Evolutionary conservation across 2,113 vertebrate genomes (phyloP), one percentile per base, ranked within the genome.

Genomic region (Scatophagus argus): DNA sequence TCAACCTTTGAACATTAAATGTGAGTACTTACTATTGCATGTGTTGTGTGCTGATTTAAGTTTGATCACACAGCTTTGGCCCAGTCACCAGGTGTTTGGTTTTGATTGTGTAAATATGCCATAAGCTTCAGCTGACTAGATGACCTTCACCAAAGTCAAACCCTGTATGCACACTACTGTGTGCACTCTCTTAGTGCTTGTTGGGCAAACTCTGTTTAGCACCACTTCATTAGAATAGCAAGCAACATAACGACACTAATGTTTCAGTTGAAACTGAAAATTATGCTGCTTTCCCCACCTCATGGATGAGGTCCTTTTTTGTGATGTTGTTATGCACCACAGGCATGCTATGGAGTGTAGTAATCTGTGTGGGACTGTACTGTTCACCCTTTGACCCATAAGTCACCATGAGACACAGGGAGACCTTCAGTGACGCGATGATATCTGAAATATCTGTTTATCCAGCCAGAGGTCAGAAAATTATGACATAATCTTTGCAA

Each of bases 131-230:
- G 73, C 75, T 41, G 71, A 68, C 58, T 58, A 14, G 47, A 71
- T 89, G 90, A 90, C 91, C 90, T 85, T 90, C 84, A 84, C 77
- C 82, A 83, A 87, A n/a, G n/a, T n/a, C 74, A 73, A 78, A 52
- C 67, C 47, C 49, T 79, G 39, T 68, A 41, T 63, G 66, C 43
- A 41, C 70, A 55, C 34, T 11, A 39, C 60, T 60, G 71, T 63
- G 60, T 69, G 70, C 67, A 29, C 70, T 56, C 82, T 59, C 10
- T 62, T 14, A 43, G 29, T 73, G 72, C 81, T 79, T 38, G 51
- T 59, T 67, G 47, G 74, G 59, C 70, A 79, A 87, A 87, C 36
- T 8, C 56, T 32, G 59, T 77, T 79, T 54, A 51, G 54, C 62
- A 9, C 25, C 56, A 71, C 31, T 64, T 66, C 25, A 82, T 84